Percentiles rank a stretch among this genome's conserved stretches.
Conservation (phyloP, 37 sponge, comb jelly and placozoan genomes). For the Eunapius fragilis region DNA sequence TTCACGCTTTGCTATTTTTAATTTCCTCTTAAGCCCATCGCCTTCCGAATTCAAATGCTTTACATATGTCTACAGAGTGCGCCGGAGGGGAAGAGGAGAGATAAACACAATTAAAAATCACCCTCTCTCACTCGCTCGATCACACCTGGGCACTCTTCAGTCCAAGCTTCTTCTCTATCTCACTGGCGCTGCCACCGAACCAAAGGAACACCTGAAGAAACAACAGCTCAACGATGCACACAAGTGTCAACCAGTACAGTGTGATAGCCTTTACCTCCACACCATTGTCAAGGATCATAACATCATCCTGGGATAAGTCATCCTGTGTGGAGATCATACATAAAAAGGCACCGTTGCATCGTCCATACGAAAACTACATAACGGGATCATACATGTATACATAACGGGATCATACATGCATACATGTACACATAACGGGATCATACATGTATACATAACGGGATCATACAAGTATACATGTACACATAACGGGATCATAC, state of each 20-base stretch:
- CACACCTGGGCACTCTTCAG: constrained; percentile 91
- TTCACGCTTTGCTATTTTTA: constrained; percentile 76
- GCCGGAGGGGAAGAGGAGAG: background rate
- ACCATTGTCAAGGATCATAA: constrained; percentile 95
- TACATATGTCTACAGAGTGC: constrained; percentile 69
- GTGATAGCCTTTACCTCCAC: constrained; percentile 46
- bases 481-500: too few relatives aligned
- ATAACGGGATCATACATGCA: too few relatives aligned
- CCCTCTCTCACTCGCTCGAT: background rate
- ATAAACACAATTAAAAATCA: background rate
- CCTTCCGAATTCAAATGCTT: constrained; percentile 63
- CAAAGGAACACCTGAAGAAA: constrained; percentile 82
- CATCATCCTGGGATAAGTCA: constrained; percentile 93
- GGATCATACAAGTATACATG: too few relatives aligned
- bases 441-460: too few relatives aligned
- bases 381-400: too few relatives aligned
- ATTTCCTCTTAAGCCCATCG: constrained; percentile 39
- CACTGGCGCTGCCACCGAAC: constrained; percentile 87
- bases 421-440: too few relatives aligned
- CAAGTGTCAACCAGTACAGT: background rate
- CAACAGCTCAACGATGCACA: background rate
- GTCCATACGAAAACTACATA: too few relatives aligned
- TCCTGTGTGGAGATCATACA: constrained; percentile 53
- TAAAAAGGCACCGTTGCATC: too few relatives aligned
- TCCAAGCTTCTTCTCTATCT: constrained; percentile 92